Evolutionary conservation across 2,888 invertebrate genomes (phyloP).

Genomic region (Elysia crispata): DNA sequence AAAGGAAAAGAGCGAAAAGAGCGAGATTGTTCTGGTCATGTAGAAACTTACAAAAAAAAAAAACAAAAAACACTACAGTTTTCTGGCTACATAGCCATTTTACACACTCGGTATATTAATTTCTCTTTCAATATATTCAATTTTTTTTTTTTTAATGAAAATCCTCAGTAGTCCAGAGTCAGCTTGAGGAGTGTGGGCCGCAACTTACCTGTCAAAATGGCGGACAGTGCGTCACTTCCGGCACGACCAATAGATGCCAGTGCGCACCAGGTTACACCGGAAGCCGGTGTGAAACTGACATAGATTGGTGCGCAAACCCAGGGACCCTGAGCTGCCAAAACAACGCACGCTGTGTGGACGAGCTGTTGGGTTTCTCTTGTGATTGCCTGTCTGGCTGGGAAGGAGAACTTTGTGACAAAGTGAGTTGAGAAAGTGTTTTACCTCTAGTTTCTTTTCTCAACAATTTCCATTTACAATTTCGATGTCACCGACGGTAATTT

Average conservation of each 20-base stretch:
- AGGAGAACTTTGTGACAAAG: slow-evolving; percentile 50
- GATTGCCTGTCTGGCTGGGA: slow-evolving; percentile 56
- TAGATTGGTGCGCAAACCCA: slow-evolving; percentile 45
- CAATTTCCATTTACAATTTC: too few species aligned
- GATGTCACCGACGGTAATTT: too few species aligned
- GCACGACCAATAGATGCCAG: background rate
- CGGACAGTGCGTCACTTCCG: slow-evolving; percentile 26
- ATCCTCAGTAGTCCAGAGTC: background rate
- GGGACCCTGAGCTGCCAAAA: slow-evolving; percentile 57
- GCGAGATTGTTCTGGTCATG: too few species aligned
- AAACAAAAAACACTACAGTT: too few species aligned
- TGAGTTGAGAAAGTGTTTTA: background rate
- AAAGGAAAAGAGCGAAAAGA: too few species aligned
- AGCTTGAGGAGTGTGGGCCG: background rate
- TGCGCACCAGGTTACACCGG: slow-evolving; percentile 46
- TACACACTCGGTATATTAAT: slow-evolving; percentile 6
- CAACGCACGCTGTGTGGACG: slow-evolving; percentile 62
- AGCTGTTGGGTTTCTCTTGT: slow-evolving; percentile 57
- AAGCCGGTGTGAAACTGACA: slow-evolving; percentile 38
- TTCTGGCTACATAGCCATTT: too few species aligned
- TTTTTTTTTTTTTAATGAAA: background rate
- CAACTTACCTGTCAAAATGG: slow-evolving; percentile 42
- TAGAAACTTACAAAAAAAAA: too few species aligned
- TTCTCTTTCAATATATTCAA: background rate
- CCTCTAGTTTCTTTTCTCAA: too few species aligned